Evolutionary conservation across 2,113 vertebrate species (phyloP), one percentile per base, ranked within the genome.

Genomic region (Epinephelus lanceolatus): DNA sequence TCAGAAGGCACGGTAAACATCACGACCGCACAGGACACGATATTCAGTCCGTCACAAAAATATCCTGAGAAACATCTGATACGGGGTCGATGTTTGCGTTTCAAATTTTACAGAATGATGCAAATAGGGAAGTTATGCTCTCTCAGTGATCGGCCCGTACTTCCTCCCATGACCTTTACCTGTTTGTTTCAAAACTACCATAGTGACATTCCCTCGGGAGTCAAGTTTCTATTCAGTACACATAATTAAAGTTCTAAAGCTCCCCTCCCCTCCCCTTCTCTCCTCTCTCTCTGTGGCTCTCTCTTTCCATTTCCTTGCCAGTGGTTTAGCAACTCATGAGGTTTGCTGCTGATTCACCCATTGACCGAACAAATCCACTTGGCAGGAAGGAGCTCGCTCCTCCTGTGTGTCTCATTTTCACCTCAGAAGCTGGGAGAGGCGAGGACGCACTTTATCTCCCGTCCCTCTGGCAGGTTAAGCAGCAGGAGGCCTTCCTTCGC

Each of bases 171-270:
- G 57, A 89, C 71, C 49, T 88, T 88, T 78, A 81, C 85, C 70
- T 87, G 71, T 85, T 91, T 90, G 83, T 78, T 86, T 88, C 27
- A 69, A 79, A 84, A 84, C 65, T 80, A 76, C 59, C 70, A 65
- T 75, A 68, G 85, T 83, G 78, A 78, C 80, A 78, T 89, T 88
- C 80, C 81, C 78, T 71, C 73, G 0, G 76, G 93, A 85, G 80
- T 90, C 88, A 86, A 81, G 83, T 93, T 91, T 91, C 88, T 91
- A 78, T 84, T 88, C 56, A 79, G 78, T 52, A 85, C 72, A 83
- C 82, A 90, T 89, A 86, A 90, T 90, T 88, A 80, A 89, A 86
- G 69, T 73, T 89, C 81, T 83, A 69, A 86, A 81, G 73, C 47
- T 71, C 65, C 71, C 40, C 49, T 65, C 21, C 62, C 30, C 27